Evolutionary conservation across 2,888 invertebrate species (phyloP), one percentile per base, ranked within the genome.

Genomic region (Thera britannica): DNA sequence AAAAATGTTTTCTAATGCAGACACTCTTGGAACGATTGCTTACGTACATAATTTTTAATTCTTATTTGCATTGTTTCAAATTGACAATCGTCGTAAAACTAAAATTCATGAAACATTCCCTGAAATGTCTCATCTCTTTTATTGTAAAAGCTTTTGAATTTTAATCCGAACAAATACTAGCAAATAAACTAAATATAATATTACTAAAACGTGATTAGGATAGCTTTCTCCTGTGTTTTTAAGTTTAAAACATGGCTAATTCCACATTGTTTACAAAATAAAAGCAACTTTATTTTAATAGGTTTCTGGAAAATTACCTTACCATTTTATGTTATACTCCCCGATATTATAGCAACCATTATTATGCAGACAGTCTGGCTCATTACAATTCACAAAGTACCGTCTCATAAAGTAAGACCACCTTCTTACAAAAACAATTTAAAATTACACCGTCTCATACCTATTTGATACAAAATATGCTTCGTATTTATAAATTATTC

Each of bases 391-490:
- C 72, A 36, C 62, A 67, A 62, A 57, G 61, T 60, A 72, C 67
- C 75, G 72, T 76, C 75, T 75, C 79, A 76, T 79, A 74, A 75
- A 72, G 68, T 67, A 49, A 73, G 75, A 79, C 75, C 74, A 78
- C 74, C 75, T 72, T 69, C 75, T 77, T 73, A 75, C 75, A 78
- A 79, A 73, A 76, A 81, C 72, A 79, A 81, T 84, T 82, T 83
- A 80, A 81, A 77, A 79, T 77, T 76, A 81, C 79, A 82, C 75
- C 76, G 72, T 75, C 78, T 80, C 78, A 73, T 78, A 79, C 79
- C 77, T 81, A 83, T 83, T 84, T 84, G 77, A 78, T 71, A 79
- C 78, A 82, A 79, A 81, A 78, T 83, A 81, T 78, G 79, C 77
- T 63, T 75, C 76, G 78, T 80, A 79, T 73, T 74, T 65, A 76